Evolutionary conservation across 2,797 vertebrate species (phyloP).

Genomic region (Hephaestus fuliginosus): DNA sequence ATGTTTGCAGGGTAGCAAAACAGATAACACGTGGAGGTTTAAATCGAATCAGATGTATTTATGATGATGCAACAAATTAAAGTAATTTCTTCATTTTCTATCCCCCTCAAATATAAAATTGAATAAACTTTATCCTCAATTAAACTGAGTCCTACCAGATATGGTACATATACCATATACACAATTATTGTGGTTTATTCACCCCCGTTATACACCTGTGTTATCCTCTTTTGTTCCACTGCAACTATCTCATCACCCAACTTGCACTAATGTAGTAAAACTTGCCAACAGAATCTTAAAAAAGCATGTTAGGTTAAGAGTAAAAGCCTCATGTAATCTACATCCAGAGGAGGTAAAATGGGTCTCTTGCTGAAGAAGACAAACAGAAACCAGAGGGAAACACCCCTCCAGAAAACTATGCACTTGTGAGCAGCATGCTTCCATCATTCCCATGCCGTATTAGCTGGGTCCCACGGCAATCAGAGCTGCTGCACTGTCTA

Average conservation of each 20-base stretch:
- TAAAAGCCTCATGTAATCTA: slow-evolving; percentile 25
- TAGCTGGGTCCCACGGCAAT: slow-evolving; percentile 92
- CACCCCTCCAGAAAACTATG: slow-evolving; percentile 63
- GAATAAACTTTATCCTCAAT: slow-evolving; percentile 7
- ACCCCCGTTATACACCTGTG: slow-evolving; percentile 32
- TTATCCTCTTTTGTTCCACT: slow-evolving; percentile 67
- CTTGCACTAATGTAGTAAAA: slow-evolving; percentile 20
- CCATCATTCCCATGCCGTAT: slow-evolving; percentile 92
- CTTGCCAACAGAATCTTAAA: slow-evolving; percentile 36
- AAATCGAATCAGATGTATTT: not conserved
- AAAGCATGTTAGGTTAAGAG: slow-evolving; percentile 31
- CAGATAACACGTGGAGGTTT: slow-evolving; percentile 57
- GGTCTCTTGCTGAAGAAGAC: slow-evolving; percentile 50
- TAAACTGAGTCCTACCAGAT: not conserved
- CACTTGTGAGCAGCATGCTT: slow-evolving; percentile 92
- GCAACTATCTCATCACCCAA: slow-evolving; percentile 42
- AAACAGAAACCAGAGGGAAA: slow-evolving; percentile 46
- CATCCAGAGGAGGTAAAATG: slow-evolving; percentile 38
- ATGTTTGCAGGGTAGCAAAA: slow-evolving; percentile 68
- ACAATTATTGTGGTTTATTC: not conserved
- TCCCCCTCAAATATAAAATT: not conserved
- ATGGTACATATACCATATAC: not conserved
- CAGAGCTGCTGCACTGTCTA: slow-evolving; percentile 90
- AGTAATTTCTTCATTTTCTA: not conserved
- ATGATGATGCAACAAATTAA: not conserved